Evolutionary conservation across 2,888 invertebrate species (phyloP).

Genomic region (Mimas tiliae): DNA sequence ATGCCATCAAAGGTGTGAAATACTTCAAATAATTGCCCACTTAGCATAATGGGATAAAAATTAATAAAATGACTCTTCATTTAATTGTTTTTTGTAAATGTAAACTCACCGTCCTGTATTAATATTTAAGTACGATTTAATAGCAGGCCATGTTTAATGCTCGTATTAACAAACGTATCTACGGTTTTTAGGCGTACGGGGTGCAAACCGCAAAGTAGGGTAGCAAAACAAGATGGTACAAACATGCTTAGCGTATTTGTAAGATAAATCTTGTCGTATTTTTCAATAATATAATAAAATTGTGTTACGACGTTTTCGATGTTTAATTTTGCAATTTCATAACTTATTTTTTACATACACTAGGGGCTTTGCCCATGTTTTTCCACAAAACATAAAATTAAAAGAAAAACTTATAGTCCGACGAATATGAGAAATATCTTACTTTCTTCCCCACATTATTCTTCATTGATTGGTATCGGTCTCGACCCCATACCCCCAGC

Average conservation of each 20-base stretch:
- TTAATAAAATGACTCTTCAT: background rate
- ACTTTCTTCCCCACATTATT: too few species aligned
- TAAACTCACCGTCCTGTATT: slow-evolving; percentile 5
- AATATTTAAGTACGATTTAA: slow-evolving; percentile 13
- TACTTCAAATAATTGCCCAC: background rate
- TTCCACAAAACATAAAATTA: too few species aligned
- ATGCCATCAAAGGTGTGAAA: too few species aligned
- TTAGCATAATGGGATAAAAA: background rate
- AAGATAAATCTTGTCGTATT: background rate
- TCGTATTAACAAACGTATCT: slow-evolving; percentile 1
- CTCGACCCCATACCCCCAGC: too few species aligned
- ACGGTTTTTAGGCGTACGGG: background rate
- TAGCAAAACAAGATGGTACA: background rate
- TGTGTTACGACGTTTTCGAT: background rate
- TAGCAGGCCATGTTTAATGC: slow-evolving; percentile 1
- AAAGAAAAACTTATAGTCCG: too few species aligned
- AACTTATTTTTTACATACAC: too few species aligned
- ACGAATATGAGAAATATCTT: too few species aligned
- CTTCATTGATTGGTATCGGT: too few species aligned
- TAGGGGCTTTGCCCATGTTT: too few species aligned
- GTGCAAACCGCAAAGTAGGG: slow-evolving; percentile 10
- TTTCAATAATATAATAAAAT: background rate
- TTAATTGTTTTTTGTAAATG: slow-evolving; percentile 9
- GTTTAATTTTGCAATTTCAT: background rate
- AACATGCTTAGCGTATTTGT: slow-evolving; percentile 12